Evolutionary conservation across 2,888 invertebrate genomes (phyloP), one percentile per base, ranked within the genome.

Genomic region (Plusia festucae): DNA sequence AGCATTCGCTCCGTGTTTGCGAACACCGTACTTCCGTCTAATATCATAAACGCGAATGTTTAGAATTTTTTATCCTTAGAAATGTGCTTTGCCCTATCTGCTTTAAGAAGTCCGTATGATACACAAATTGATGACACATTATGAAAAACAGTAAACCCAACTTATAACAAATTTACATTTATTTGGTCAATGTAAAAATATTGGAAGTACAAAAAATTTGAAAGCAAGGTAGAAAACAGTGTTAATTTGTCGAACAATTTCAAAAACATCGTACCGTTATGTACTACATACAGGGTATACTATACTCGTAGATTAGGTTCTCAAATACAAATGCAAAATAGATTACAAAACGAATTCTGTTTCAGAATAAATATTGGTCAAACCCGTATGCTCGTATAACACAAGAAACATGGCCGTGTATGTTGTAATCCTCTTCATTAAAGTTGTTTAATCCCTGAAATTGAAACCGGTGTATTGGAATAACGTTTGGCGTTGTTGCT

Each of bases 1-100:
- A 70, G 58, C 70, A 67, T 61, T 60, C 69, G 53, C 65, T 57
- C 63, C 54, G n/a, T 57, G 60, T 76, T 72, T 60, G 67, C 60
- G 46, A 49, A 49, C 46, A 49, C 46, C 46, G 46, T 49, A 20
- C 46, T 49, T 49, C 46, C 46, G 18, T 20, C 20, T 18, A 49
- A 49, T 49, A 49, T 49, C 20, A 49, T 49, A 49, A 49, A 49
- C 5, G 46, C 18, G 46, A 49, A 20, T 46, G 46, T 9, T 18
- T 16, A 11, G 46, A 49, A 20, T 49, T 11, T 49, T 49, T 49
- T 8, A 20, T 49, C 2, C 4, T 49, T 49, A 49, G 46, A 40
- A 40, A 15, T 49, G 18, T 20, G 18, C 9, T 49, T 40, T 6
- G 40, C n/a, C 11, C 9, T 20, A 49, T 49, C 20, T 40, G 13